phyloP scores from a whole-genome alignment of 2,888 invertebrate species.

The Nymphalis c-album region DNA sequence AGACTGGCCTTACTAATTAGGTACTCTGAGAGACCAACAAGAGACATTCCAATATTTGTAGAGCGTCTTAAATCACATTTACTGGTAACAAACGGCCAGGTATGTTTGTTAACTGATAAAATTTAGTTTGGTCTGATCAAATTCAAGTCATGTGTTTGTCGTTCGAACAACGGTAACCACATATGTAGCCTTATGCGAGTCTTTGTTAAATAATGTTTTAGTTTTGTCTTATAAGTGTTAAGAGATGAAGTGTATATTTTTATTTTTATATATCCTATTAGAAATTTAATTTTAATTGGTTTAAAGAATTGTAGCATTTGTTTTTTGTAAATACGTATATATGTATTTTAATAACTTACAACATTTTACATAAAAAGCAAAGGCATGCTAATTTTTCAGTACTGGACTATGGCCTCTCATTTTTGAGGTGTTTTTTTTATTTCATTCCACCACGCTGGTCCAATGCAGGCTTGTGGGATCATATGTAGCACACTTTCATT shows the following conservation, averaged over 20 bases:
- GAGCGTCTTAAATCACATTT: constrained; percentile 77
- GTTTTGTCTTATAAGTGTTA: not conserved
- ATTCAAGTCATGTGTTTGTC: constrained; percentile 70
- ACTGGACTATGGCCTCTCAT: too few relatives aligned
- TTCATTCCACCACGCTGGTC: too few relatives aligned
- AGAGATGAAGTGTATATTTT: not conserved
- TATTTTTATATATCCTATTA: not conserved
- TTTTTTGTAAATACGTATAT: too few relatives aligned
- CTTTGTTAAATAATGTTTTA: not conserved
- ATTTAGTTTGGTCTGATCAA: constrained; percentile 69
- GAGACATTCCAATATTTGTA: constrained; percentile 74
- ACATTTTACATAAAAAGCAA: too few relatives aligned
- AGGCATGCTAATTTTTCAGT: too few relatives aligned
- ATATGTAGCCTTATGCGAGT: constrained; percentile 38
- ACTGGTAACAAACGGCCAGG: constrained; percentile 71
- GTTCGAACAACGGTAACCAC: constrained; percentile 57
- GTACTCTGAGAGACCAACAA: constrained; percentile 58
- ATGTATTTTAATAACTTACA: too few relatives aligned
- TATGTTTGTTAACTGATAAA: constrained; percentile 69
- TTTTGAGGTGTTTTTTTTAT: too few relatives aligned
- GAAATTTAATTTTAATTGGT: not conserved
- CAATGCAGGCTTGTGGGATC: too few relatives aligned
- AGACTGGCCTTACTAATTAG: constrained; percentile 67
- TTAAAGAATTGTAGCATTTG: too few relatives aligned
- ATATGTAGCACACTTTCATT: too few relatives aligned